Conservation (phyloP, 2,113 vertebrate species). For the Stigmatopora argus region DNA sequence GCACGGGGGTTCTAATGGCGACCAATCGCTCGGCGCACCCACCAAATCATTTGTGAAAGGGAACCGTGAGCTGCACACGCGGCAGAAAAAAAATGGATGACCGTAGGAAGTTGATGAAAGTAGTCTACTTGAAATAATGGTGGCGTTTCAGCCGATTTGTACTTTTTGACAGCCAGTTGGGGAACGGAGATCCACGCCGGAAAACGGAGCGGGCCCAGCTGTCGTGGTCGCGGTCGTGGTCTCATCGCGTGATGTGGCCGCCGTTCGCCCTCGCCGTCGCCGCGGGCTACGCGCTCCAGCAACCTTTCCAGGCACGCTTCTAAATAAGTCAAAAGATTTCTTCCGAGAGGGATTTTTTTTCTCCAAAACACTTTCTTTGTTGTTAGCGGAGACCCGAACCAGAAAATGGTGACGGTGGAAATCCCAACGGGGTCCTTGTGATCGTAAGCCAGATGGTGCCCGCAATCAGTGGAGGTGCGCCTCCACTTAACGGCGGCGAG, state of each 20-base stretch:
- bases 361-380: not conserved
- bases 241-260: not conserved
- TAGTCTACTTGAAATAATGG: too few relatives aligned
- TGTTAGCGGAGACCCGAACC: not conserved
- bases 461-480: not conserved
- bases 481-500: not conserved
- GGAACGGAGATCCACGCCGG: not conserved
- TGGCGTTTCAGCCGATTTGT: too few relatives aligned
- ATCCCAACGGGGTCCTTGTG: not conserved
- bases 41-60: too few relatives aligned
- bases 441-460: not conserved
- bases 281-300: not conserved
- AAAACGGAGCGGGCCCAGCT: not conserved
- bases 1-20: too few relatives aligned
- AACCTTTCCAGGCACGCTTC: not conserved
- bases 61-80: too few relatives aligned
- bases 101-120: too few relatives aligned
- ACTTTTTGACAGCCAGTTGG: not conserved
- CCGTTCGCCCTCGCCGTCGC: too few relatives aligned
- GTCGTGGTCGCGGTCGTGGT: not conserved
- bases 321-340: not conserved
- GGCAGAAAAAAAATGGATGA: too few relatives aligned
- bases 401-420: not conserved
- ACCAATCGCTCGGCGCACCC: too few relatives aligned
- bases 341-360: not conserved